phyloP scores from a whole-genome alignment of 2,888 invertebrate species.

The Eueremaeus valkanovi region DNA sequence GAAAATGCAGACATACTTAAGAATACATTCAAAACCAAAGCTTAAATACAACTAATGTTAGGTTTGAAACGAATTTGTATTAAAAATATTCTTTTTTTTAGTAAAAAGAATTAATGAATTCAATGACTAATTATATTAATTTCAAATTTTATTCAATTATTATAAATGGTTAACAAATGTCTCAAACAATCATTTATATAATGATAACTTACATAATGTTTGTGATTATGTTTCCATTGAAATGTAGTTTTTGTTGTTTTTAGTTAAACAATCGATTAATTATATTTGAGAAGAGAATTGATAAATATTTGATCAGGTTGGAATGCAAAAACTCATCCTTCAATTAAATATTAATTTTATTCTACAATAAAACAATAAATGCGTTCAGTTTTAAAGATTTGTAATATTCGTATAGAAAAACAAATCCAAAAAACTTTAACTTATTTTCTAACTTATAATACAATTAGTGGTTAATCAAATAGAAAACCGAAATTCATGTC shows the following conservation, averaged over 20 bases:
- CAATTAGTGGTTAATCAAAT: neutral
- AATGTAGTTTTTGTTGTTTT: neutral
- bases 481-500: conserved; percentile 8
- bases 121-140: neutral
- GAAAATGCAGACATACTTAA: conserved; percentile 67
- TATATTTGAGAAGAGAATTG: neutral
- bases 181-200: neutral
- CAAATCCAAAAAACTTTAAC: neutral
- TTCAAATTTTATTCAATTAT: conserved; percentile 1
- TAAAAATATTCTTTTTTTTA: neutral
- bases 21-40: conserved; percentile 59
- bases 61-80: neutral
- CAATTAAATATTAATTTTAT: neutral
- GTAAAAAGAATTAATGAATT: neutral
- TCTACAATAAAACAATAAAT: neutral
- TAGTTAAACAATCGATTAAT: no score
- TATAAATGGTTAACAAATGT: conserved; percentile 10
- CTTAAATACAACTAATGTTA: neutral
- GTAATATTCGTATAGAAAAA: neutral
- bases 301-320: neutral
- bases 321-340: neutral
- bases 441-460: neutral
- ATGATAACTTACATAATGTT: neutral
- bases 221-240: conserved; percentile 14
- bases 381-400: neutral